Evolutionary conservation across 2,888 invertebrate species (phyloP), one percentile per base, ranked within the genome.

Genomic region (Gonocerus acuteangulatus): DNA sequence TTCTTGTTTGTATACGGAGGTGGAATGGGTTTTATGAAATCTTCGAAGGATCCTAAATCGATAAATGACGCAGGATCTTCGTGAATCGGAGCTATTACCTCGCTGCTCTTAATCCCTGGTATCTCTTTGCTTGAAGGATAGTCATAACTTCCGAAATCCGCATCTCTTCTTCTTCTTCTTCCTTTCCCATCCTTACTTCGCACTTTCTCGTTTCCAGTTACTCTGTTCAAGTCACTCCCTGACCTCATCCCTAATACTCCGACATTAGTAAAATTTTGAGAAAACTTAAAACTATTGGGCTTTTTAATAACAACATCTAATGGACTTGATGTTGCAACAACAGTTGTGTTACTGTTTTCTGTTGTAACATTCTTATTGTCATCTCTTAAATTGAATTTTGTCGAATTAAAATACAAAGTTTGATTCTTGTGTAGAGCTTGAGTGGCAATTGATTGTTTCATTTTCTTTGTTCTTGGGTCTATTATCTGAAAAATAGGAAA

Each of bases 401-500:
- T 52, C 1, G 39, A n/a, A 42, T 54, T n/a, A 1, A 39, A 1
- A 39, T 39, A 36, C 15, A n/a, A 23, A 3, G 54, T 21, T 42
- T 54, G 36, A 42, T 54, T 34, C 2, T 36, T 54, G 22, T 21
- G 22, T 39, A 22, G 22, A 2, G 23, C 39, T 13, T 39, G 4
- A 11, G 54, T 54, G 34, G 42, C 2, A 7, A 1, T 21, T 54
- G 54, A 54, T 7, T 21, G 32, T 19, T 42, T 54, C 54, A 54
- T 39, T n/a, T 54, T 54, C 23, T 39, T 54, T 39, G 54, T 54
- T 42, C 22, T 54, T 21, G 54, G 54, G 18, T 54, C 54, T 16
- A 54, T 54, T 15, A 42, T 18, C 54, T 54, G 42, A 23, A 54
- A 54, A 39, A 11, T 2, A 51, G 9, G 4, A 27, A 27, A 27